Base-by-base conservation (phyloP, 2,797 vertebrate genomes). In the Setipinna tenuifilis region DNA sequence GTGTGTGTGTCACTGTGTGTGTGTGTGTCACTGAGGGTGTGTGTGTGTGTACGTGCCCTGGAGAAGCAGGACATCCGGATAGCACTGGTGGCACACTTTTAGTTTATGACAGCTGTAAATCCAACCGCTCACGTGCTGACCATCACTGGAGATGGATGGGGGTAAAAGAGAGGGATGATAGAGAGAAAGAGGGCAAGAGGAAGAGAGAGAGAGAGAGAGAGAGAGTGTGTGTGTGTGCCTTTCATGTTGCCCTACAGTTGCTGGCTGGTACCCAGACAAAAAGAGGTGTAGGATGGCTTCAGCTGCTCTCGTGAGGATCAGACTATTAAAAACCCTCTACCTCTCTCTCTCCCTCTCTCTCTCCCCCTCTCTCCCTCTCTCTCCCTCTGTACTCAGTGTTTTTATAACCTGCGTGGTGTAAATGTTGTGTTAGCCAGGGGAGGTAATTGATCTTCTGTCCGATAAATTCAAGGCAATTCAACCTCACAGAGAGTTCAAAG, bases 61-160 rank as follows among this genome's bases (percentile, higher is more conserved):
- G 78, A 5, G 85, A 82, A 86, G 85, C 82, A 80, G 48, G 80
- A 6, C 46, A 85, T 82, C 61, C 7, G 58, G 48, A 61, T 85
- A 57, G 44, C 35, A 16, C 21, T 44, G 71, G 35, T 78, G 71
- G 41, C 71, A 78, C 71, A 78, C 71, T 78, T 78, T 78, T 21
- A 78, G 71, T 44, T 44, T n/a, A 78, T 16, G 23, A 35, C 68
- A 75, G 31, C 35, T 84, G 17, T 44, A 81, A 80, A n/a, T 25
- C 44, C 12, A 17, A 50, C 41, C 46, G 12, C 68, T 71, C 68
- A 71, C 28, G 68, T 71, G 68, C 68, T 19, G 68, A 71, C 50
- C 50, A 48, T 3, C 10, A 14, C 50, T 54, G 50, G 50, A 54
- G 14, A 3, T 54, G 50, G 50, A 54, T 54, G 50, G 50, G 50